Conservation (phyloP, 2,888 invertebrate species). For the Cotesia congregata region DNA sequence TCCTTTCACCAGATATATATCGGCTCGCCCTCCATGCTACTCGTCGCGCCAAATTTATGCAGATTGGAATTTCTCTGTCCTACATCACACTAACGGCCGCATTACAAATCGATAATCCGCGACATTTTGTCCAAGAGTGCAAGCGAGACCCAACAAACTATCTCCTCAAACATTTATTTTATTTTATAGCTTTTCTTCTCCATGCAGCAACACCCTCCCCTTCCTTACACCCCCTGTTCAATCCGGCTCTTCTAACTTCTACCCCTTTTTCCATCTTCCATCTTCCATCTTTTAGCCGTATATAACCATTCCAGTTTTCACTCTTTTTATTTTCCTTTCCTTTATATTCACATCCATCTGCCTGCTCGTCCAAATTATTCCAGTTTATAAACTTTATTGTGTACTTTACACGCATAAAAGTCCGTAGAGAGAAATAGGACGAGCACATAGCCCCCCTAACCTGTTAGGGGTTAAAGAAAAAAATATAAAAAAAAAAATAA, state of each 20-base stretch:
- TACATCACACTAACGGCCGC: slow-evolving; percentile 39
- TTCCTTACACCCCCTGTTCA: not conserved
- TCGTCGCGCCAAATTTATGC: slow-evolving; percentile 46
- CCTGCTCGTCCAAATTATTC: not conserved
- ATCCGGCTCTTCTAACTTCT: not conserved
- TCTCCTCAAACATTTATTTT: not conserved
- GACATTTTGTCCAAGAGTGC: slow-evolving; percentile 18
- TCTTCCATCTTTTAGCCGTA: not conserved
- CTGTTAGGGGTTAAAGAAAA: not conserved
- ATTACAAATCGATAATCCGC: slow-evolving; percentile 39
- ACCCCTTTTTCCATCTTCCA: not conserved
- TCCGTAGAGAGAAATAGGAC: not conserved
- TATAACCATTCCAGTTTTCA: not conserved
- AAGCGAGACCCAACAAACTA: slow-evolving; percentile 9
- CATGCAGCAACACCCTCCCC: not conserved
- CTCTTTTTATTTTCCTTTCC: slow-evolving; percentile 4
- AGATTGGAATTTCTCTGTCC: slow-evolving; percentile 48
- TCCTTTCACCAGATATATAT: slow-evolving; percentile 17
- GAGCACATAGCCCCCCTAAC: not conserved
- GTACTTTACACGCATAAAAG: slow-evolving; percentile 19
- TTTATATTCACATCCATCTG: not conserved
- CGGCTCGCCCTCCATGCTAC: slow-evolving; percentile 15
- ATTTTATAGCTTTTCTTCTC: not conserved
- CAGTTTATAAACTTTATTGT: slow-evolving; percentile 13
- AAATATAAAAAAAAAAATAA: not conserved